A percentile compares a stretch with the other conserved stretches of the same genome.
Conservation (phyloP, 2,113 vertebrate genomes). For the Bettongia penicillata region DNA sequence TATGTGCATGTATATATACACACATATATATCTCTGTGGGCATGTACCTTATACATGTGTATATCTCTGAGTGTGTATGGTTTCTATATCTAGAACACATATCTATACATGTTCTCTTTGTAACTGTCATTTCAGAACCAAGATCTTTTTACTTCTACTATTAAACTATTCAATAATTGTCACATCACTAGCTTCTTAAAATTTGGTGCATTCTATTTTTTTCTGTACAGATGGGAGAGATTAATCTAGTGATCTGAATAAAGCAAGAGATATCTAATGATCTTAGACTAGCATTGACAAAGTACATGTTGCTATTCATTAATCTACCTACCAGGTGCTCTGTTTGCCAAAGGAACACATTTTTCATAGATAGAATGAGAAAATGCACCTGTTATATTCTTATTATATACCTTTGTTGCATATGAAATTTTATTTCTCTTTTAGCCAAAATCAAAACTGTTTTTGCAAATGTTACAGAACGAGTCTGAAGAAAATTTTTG, state of each 20-base stretch:
- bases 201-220: background rate
- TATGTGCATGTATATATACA: background rate
- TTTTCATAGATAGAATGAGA: background rate
- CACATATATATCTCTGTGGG: background rate
- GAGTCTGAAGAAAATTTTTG: background rate
- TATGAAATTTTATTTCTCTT: background rate
- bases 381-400: background rate
- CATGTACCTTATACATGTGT: too few species aligned
- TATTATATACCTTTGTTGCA: background rate
- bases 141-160: background rate
- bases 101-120: too few species aligned
- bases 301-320: background rate
- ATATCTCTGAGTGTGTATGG: too few species aligned
- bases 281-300: background rate
- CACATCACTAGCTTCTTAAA: slow-evolving; percentile 28
- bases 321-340: background rate
- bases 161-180: background rate
- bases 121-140: slow-evolving; percentile 19
- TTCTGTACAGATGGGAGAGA: background rate
- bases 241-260: background rate
- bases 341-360: background rate
- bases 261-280: slow-evolving; percentile 1
- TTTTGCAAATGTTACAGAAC: slow-evolving; percentile 10
- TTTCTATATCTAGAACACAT: too few species aligned
- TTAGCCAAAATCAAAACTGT: background rate